Percentiles rank a stretch among this genome's conserved stretches.
Conservation (phyloP, 2,113 vertebrate genomes). For the Macquaria ambigua region DNA sequence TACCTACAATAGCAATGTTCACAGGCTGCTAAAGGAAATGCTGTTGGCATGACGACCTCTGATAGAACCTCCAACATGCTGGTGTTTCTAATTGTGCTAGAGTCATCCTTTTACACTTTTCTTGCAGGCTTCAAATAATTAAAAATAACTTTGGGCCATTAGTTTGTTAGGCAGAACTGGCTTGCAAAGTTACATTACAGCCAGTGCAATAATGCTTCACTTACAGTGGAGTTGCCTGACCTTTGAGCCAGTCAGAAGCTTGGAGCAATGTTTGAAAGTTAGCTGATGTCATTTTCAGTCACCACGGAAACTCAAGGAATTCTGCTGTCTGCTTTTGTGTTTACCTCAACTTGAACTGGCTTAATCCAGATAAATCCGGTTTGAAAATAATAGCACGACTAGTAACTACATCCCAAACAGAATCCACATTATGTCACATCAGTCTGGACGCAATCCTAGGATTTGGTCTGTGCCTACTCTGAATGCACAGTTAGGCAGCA, state of each 20-base stretch:
- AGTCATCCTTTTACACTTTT: background rate
- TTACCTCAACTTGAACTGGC: background rate
- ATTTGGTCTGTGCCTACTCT: background rate
- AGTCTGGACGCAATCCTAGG: background rate
- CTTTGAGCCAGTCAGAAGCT: constrained; percentile 14
- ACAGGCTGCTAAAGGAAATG: background rate
- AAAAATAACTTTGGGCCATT: background rate
- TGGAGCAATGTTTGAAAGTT: background rate
- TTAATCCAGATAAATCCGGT: background rate
- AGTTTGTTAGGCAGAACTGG: background rate
- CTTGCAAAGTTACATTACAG: background rate
- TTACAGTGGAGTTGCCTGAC: background rate
- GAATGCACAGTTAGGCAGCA: background rate
- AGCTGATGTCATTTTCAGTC: constrained; percentile 4
- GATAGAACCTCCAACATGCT: background rate
- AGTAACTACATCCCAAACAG: no score
- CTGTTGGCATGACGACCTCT: background rate
- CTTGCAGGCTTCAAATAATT: background rate
- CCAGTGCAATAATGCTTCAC: background rate
- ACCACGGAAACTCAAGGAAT: background rate
- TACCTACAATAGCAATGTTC: background rate
- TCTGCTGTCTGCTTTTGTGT: background rate
- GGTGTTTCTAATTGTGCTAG: background rate
- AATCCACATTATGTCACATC: background rate
- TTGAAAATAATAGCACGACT: background rate